A percentile compares a stretch with the other conserved stretches of the same genome.
Conservation (phyloP, 1,140 invertebrate species). For the Saccostrea echinata region DNA sequence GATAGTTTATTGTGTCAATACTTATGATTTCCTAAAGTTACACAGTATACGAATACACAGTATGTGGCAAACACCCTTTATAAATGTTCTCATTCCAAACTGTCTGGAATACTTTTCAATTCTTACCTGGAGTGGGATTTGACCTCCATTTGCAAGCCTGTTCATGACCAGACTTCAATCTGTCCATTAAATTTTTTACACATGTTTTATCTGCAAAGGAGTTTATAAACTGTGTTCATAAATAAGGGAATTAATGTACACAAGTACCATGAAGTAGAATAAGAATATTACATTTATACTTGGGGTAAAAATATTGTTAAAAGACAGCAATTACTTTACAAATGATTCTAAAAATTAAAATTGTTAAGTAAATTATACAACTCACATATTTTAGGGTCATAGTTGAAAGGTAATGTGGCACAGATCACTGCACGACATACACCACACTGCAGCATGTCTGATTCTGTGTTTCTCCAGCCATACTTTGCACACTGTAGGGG, state of each 20-base stretch:
- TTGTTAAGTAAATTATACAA: neutral
- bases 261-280: no score
- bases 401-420: constrained; percentile 4
- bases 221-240: no score
- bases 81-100: neutral
- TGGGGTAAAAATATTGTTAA: no score
- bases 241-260: no score
- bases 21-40: no score
- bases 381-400: constrained; percentile 15
- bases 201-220: constrained; percentile 11
- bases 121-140: constrained; percentile 34
- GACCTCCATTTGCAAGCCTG: constrained; percentile 35
- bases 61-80: neutral
- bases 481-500: constrained; percentile 19
- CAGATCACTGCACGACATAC: constrained; percentile 24
- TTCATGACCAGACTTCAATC: constrained; percentile 24
- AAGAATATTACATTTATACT: no score
- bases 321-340: neutral
- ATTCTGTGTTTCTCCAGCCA: constrained; percentile 34
- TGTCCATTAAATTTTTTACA: constrained; percentile 28
- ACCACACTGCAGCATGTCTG: constrained; percentile 28
- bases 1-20: neutral
- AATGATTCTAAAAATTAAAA: neutral
- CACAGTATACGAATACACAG: no score
- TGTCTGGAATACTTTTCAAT: neutral